A percentile compares a stretch with the other conserved stretches of the same genome.
Evolutionary conservation across 2,797 vertebrate species (phyloP).

Genomic region (Sparus aurata): DNA sequence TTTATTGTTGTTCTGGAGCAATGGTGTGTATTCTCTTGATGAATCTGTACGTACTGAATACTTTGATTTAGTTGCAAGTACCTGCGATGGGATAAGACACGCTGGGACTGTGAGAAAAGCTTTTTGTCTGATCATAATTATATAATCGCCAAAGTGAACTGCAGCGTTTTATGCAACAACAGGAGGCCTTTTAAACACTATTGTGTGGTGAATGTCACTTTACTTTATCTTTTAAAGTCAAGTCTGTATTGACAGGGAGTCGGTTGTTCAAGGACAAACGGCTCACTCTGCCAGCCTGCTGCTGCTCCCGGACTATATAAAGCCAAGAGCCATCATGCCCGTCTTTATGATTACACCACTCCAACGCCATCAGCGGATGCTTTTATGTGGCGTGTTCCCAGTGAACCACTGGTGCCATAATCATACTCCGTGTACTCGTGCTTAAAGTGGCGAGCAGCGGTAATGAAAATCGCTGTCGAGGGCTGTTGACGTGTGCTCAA

Average conservation of each 20-base stretch:
- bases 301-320: conserved; percentile 50
- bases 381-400: conserved; percentile 52
- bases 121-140: neutral
- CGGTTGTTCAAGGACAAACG: conserved; percentile 56
- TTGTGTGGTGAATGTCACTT: neutral
- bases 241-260: conserved; percentile 16
- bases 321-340: conserved; percentile 52
- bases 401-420: conserved; percentile 51
- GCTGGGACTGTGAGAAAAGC: neutral
- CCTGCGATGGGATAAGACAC: neutral
- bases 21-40: too few species aligned
- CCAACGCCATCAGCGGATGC: conserved; percentile 57
- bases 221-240: conserved; percentile 25
- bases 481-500: conserved; percentile 57
- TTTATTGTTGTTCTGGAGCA: neutral
- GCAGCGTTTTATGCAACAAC: conserved; percentile 1
- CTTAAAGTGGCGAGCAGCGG: conserved; percentile 54
- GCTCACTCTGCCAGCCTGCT: conserved; percentile 25
- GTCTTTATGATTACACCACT: conserved; percentile 60
- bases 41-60: neutral
- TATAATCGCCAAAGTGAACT: neutral
- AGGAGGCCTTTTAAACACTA: conserved; percentile 13
- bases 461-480: conserved; percentile 63
- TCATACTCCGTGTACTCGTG: conserved; percentile 58
- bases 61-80: neutral